Evolutionary conservation across 2,888 invertebrate genomes (phyloP).

Genomic region (Lepidochrysops patricia): DNA sequence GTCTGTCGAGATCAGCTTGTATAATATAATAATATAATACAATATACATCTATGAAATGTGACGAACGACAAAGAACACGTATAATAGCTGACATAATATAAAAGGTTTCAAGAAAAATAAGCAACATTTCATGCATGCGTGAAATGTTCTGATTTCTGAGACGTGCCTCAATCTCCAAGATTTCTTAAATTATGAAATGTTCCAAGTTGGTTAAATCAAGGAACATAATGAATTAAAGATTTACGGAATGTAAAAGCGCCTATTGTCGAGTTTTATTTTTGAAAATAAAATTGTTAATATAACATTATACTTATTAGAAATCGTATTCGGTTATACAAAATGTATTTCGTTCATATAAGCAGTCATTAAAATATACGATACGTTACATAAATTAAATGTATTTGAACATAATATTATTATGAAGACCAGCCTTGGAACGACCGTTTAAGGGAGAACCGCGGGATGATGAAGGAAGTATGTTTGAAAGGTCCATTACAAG

Average conservation of each 20-base stretch:
- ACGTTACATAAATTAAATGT: background rate
- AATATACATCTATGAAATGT: no score
- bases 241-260: background rate
- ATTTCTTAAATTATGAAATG: background rate
- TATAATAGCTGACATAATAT: background rate
- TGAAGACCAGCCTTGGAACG: background rate
- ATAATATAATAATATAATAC: no score
- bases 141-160: background rate
- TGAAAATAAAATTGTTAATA: background rate
- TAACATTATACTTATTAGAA: background rate
- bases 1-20: no score
- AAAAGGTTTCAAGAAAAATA: background rate
- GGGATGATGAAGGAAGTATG: background rate
- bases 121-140: background rate
- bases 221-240: background rate
- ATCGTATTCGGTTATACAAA: background rate
- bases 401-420: background rate
- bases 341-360: background rate
- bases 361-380: background rate
- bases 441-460: background rate
- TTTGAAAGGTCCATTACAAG: background rate
- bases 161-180: background rate
- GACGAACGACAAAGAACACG: no score
- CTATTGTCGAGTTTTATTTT: background rate
- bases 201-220: background rate